Evolutionary conservation across 1,140 invertebrate species (phyloP).

Genomic region (Streblospio benedicti): DNA sequence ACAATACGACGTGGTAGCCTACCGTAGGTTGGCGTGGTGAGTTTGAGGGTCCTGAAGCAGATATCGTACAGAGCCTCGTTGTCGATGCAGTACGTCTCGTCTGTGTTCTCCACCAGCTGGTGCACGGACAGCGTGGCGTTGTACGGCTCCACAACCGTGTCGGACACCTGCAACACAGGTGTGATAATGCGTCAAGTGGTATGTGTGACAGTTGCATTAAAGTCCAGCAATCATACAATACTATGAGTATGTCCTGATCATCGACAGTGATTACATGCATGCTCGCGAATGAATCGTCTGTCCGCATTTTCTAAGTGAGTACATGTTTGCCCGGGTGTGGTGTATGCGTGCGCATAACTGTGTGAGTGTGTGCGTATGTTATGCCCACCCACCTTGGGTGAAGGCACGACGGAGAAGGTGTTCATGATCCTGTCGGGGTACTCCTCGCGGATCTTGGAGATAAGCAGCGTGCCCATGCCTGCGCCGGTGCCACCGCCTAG

Average conservation of each 20-base stretch:
- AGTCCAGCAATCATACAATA: too few species aligned
- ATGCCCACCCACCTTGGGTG: slow-evolving; percentile 30
- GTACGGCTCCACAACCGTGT: slow-evolving; percentile 70
- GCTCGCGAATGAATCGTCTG: too few species aligned
- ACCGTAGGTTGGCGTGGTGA: slow-evolving; percentile 58
- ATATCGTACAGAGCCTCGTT: slow-evolving; percentile 44
- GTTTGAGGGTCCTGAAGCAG: slow-evolving; percentile 46
- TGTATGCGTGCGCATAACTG: too few species aligned
- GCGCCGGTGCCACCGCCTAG: slow-evolving; percentile 69
- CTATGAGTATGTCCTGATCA: too few species aligned
- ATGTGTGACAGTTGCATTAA: too few species aligned
- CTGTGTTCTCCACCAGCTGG: slow-evolving; percentile 35
- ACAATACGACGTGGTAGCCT: too few species aligned
- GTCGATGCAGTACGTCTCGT: slow-evolving; percentile 45
- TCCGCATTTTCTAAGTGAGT: too few species aligned
- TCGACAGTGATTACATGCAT: too few species aligned
- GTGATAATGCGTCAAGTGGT: too few species aligned
- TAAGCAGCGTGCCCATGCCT: slow-evolving; percentile 73
- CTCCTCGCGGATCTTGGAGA: slow-evolving; percentile 48
- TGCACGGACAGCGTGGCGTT: slow-evolving; percentile 53
- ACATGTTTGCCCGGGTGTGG: too few species aligned
- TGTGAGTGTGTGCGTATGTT: too few species aligned
- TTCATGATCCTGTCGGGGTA: slow-evolving; percentile 49
- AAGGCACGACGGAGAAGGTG: slow-evolving; percentile 32
- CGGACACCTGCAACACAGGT: slow-evolving; percentile 57